Base-by-base conservation (phyloP, 2,797 vertebrate species). In the Siniperca obscura region DNA sequence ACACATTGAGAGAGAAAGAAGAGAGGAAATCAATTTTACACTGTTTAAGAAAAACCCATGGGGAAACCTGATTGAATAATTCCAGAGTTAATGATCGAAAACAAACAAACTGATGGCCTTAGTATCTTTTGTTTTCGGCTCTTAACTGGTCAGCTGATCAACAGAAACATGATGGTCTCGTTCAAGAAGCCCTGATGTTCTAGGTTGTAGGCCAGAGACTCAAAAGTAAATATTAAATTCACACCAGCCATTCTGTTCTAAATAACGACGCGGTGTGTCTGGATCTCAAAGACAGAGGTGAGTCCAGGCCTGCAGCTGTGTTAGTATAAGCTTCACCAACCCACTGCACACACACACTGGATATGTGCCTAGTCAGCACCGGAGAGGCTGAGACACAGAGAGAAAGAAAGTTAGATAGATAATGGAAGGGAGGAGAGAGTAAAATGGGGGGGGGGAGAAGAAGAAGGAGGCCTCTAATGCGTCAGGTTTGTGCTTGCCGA, bases 361-460 rank as follows among this genome's bases (percentile, higher is more conserved):
- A 87, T 78, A 90, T 91, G 68, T 93, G 94, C 92, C 73, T 74
- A 1, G 87, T 94, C 94, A 94, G 93, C 93, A 90, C 38, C 1
- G 52, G 60, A 70, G 61, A 86, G 84, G 70, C 78, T 46, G 57
- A 83, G 78, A 85, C 52, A 56, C 48, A 74, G 70, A 81, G 59
- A 79, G 68, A 80, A 60, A 66, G 78, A 80, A 9, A 69, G 46
- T 69, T 25, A 56, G 74, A 46, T 44, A 74, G 80, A 87, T 78
- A 81, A 73, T 70, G 61, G 56, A 27, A 76, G 77, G 27, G 70
- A 59, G 21, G n/a, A 57, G 69, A n/a, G 70, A 79, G 53, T 42
- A 61, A 84, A 76, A 71, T 19, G 55, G 42, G 38, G 52, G 34
- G 34, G 55, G 36, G 17, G 66, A 70, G 69, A 53, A 65, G 70